These are phyloP conservation scores for Meta bourneti DNA, from an alignment of 2,888 invertebrate species.

Conservation along the genomic window DNA sequence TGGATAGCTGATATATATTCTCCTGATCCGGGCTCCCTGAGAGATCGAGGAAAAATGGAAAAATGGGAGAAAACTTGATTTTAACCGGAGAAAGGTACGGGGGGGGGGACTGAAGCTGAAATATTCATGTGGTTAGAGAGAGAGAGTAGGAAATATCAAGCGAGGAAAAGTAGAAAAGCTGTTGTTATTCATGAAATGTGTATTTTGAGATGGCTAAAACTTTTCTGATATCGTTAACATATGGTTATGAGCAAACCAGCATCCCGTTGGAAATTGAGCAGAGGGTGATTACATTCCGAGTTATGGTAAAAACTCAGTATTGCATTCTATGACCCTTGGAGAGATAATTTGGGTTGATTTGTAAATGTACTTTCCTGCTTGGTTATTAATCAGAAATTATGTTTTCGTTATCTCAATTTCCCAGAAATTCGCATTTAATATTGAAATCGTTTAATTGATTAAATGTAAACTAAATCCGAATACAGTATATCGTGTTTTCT, in stretches of 20 bases:
- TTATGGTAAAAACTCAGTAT: not conserved
- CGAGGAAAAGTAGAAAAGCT: not conserved
- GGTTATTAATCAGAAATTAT: too few relatives aligned
- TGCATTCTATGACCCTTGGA: too few relatives aligned
- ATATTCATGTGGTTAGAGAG: slow-evolving; percentile 54
- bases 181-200: slow-evolving; percentile 5
- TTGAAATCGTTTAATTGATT: too few relatives aligned
- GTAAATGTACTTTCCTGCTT: too few relatives aligned
- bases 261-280: not conserved
- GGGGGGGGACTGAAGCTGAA: slow-evolving; percentile 32
- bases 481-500: too few relatives aligned
- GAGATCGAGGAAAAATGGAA: slow-evolving; percentile 49
- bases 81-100: slow-evolving; percentile 44
- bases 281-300: not conserved
- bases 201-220: not conserved
- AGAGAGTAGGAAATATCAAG: not conserved
- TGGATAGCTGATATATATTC: slow-evolving; percentile 64
- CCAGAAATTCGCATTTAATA: too few relatives aligned
- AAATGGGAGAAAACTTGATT: slow-evolving; percentile 57
- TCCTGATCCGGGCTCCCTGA: slow-evolving; percentile 39
- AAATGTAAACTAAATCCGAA: too few relatives aligned
- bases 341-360: too few relatives aligned
- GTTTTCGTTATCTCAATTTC: too few relatives aligned
- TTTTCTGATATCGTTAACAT: not conserved
- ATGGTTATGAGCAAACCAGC: slow-evolving; percentile 2